Evolutionary conservation across 2,113 vertebrate species (phyloP), one percentile per base, ranked within the genome.

Genomic region (Cinclus cinclus): DNA sequence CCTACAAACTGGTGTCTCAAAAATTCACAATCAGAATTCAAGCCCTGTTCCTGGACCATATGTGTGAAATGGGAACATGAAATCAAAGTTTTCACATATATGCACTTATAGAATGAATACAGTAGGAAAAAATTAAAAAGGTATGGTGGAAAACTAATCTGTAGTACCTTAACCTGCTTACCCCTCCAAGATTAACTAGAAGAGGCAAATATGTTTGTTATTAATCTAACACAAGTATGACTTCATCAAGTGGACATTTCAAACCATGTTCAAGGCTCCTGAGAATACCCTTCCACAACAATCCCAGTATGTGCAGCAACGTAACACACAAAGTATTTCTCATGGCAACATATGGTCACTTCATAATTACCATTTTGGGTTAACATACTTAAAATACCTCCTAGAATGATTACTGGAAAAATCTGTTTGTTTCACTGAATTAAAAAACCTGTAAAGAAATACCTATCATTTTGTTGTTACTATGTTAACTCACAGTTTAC

Each of bases 301-400:
- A 90, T 42, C 59, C 50, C 77, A 58, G 62, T 62, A 23, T 2
- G 2, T 44, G 70, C n/a, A 86, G 35, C 75, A 65, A 60, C 9
- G 10, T 74, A 85, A 83, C 47, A 82, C 59, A 46, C 9, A n/a
- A 91, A 46, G 31, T 14, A 78, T 60, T 76, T 71, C 71, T 78
- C 83, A 53, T 7, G 46, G 73, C 71, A 90, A 77, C 30, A 42
- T 12, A 63, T 13, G 5, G 49, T 19, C 79, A 62, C 42, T 83
- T 71, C 49, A 65, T 83, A 91, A 92, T 81, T 89, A 81, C 52
- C 41, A 68, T 60, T 92, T 80, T 19, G 59, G 22, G 47, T 63
- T 83, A 78, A 67, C 37, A 53, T 90, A 50, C 87, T 65, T 84
- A 78, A 90, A 90, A 92, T 95, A 79, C 33, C 42, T 95, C 87